phyloP scores from a whole-genome alignment of 2,888 invertebrate genomes.

The Terebella lapidaria region DNA sequence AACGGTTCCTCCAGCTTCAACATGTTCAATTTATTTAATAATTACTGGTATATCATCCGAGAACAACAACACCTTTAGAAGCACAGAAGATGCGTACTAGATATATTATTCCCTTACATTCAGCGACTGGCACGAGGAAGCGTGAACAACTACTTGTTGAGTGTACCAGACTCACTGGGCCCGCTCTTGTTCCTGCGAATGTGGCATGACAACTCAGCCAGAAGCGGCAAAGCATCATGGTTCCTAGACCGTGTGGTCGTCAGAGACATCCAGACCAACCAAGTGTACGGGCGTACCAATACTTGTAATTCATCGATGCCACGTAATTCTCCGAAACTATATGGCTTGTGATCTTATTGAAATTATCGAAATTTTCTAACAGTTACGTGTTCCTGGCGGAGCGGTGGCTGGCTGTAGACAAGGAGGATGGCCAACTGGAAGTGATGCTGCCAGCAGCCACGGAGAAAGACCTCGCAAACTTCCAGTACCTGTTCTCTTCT shows the following conservation, averaged over 20 bases:
- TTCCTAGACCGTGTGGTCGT: slow-evolving; percentile 49
- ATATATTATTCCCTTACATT: too few species aligned
- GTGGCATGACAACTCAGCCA: slow-evolving; percentile 55
- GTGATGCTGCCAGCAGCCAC: slow-evolving; percentile 48
- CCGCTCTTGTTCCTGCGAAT: slow-evolving; percentile 45
- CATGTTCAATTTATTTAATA: too few species aligned
- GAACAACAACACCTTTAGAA: too few species aligned
- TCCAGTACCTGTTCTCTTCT: slow-evolving; percentile 48
- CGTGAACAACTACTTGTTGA: slow-evolving; percentile 36
- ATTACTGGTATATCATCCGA: too few species aligned
- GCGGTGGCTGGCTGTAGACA: slow-evolving; percentile 51
- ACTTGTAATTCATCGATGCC: too few species aligned
- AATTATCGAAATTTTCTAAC: too few species aligned
- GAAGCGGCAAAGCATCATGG: slow-evolving; percentile 49
- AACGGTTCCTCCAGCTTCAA: too few species aligned
- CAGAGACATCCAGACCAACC: slow-evolving; percentile 49
- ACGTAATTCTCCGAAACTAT: too few species aligned
- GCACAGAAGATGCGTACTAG: too few species aligned
- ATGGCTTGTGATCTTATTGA: too few species aligned
- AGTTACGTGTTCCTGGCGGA: slow-evolving; percentile 42
- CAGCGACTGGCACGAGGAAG: slow-evolving; percentile 26
- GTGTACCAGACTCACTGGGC: slow-evolving; percentile 43
- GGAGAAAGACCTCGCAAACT: slow-evolving; percentile 44
- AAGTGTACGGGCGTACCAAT: slow-evolving; percentile 33
- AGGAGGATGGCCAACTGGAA: slow-evolving; percentile 52